Conservation (phyloP, 2,797 vertebrate species). For the Notolabrus celidotus region DNA sequence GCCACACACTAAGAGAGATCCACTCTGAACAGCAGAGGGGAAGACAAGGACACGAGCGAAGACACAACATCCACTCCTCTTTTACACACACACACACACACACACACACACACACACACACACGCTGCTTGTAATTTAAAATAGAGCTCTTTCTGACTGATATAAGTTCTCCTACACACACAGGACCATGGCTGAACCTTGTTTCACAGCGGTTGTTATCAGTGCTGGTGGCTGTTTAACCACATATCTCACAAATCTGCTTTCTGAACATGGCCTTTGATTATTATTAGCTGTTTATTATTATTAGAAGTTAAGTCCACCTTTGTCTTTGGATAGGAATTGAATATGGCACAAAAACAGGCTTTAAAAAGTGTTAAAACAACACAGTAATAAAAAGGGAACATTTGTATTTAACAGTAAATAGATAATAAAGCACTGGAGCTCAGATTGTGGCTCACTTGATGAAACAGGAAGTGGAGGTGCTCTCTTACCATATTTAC, state of each 20-base stretch:
- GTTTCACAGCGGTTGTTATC: neutral
- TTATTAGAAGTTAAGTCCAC: no score
- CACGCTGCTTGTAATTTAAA: neutral
- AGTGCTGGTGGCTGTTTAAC: neutral
- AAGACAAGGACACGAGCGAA: constrained; percentile 54
- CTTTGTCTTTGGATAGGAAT: no score
- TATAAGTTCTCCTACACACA: neutral
- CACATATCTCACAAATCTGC: constrained; percentile 1
- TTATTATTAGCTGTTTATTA: constrained; percentile 2
- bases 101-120: no score
- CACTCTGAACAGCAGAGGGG: constrained; percentile 59
- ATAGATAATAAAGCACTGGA: no score
- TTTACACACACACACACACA: no score
- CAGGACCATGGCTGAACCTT: neutral
- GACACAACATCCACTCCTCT: constrained; percentile 28
- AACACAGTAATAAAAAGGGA: no score
- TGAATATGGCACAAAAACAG: no score
- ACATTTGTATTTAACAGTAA: no score
- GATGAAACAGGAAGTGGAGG: no score
- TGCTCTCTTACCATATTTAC: no score
- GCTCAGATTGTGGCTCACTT: no score
- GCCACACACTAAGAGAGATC: constrained; percentile 80
- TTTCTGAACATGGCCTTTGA: neutral
- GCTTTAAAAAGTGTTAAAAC: no score
- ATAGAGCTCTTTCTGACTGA: neutral